Base-by-base conservation (phyloP, 2,113 vertebrate species). In the Esox niger region DNA sequence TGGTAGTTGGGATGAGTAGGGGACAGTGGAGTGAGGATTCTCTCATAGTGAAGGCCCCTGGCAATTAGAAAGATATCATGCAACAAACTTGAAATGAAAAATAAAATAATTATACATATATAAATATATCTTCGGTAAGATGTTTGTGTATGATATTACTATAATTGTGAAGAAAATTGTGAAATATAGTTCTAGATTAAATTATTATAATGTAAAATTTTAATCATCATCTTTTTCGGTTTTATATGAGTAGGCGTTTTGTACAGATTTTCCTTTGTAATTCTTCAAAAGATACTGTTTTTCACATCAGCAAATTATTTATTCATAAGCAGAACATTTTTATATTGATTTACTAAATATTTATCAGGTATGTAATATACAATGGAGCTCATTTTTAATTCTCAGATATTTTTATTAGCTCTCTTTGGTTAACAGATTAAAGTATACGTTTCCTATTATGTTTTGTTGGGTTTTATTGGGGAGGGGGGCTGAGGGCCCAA, bases 331-430 rank as follows among this genome's bases (percentile, higher is more conserved):
- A 70, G 73, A 86, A 85, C 80, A 85, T 81, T 82, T 93, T 90
- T 88, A 90, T 91, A 91, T 92, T 89, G 80, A 85, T 88, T 93
- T 90, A 69, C 85, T n/a, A 83, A 77, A 80, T 87, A 85, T 73
- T 66, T 72, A 74, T 85, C 74, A 70, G 75, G 58, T 86, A 82
- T 90, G 86, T 90, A 90, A 89, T 84, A 90, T 90, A 91, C 66
- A 82, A 72, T 81, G 71, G 83, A 79, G 76, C 76, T 87, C 49
- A 75, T 86, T 85, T 91, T 78, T 62, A 77, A 84, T 78, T 82
- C 38, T 74, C 71, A 69, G 64, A 4, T 82, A 85, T 88, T 71
- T 78, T 86, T 83, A 82, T 52, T 5, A 68, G 60, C 60, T 73
- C 61, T 63, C 35, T 52, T 68, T 33, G 46, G 60, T 86, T 79